Evolutionary conservation across 2,888 invertebrate species (phyloP).

Genomic region (Dastarcus helophoroides): DNA sequence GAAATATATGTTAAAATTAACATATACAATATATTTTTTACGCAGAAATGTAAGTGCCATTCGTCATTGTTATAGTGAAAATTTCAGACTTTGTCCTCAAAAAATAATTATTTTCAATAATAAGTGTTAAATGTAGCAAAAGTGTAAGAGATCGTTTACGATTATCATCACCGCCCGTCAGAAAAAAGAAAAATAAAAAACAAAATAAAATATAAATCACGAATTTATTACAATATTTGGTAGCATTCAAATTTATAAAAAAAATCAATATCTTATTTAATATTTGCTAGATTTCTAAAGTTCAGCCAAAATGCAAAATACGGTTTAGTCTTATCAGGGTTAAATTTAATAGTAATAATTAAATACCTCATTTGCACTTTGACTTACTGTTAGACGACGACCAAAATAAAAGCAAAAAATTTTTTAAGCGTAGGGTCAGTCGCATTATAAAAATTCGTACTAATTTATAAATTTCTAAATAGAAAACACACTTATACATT

Average conservation of each 20-base stretch:
- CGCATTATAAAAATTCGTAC: constrained; percentile 31
- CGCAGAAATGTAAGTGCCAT: too few species aligned
- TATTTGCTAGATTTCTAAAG: constrained; percentile 31
- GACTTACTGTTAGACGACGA: constrained; percentile 23
- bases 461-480: constrained; percentile 38
- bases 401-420: constrained; percentile 25
- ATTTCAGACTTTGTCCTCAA: too few species aligned
- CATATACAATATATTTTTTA: too few species aligned
- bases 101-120: too few species aligned
- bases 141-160: constrained; percentile 8
- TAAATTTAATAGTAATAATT: constrained; percentile 18
- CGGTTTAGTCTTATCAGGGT: constrained; percentile 30
- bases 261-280: constrained; percentile 33
- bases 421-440: constrained; percentile 31
- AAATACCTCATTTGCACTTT: constrained; percentile 21
- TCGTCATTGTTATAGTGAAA: too few species aligned
- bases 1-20: too few species aligned
- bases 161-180: too few species aligned
- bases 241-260: constrained; percentile 38
- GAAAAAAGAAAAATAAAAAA: constrained; percentile 28
- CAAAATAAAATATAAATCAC: constrained; percentile 36
- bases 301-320: constrained; percentile 22
- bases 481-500: constrained; percentile 39
- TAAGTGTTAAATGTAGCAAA: constrained; percentile 3
- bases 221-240: constrained; percentile 42